These are phyloP conservation scores for Parnassius mnemosyne DNA, from an alignment of 2,888 invertebrate species.

Conservation along the genomic window DNA sequence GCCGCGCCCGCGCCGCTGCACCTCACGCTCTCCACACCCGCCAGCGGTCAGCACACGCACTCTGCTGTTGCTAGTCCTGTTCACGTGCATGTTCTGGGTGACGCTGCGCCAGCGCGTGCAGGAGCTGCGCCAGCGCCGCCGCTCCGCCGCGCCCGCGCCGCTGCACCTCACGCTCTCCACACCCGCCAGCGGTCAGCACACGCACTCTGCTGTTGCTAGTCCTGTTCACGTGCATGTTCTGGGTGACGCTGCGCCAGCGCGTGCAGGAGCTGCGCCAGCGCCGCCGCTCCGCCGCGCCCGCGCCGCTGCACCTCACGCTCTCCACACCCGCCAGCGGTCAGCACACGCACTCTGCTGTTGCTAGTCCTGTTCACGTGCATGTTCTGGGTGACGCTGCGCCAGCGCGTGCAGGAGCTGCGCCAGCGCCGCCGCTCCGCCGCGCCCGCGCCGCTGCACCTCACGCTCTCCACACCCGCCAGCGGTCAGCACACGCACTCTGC, in stretches of 20 bases:
- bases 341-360: neutral
- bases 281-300: constrained; percentile 83
- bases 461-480: constrained; percentile 85
- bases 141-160: constrained; percentile 85
- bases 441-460: constrained; percentile 88
- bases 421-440: constrained; percentile 82
- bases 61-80: constrained; percentile 61
- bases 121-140: constrained; percentile 85
- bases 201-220: too few relatives aligned
- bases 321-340: constrained; percentile 84
- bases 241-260: constrained; percentile 95
- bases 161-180: constrained; percentile 88
- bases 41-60: constrained; percentile 65
- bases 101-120: constrained; percentile 94
- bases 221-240: constrained; percentile 95
- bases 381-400: constrained; percentile 97
- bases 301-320: constrained; percentile 88
- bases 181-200: constrained; percentile 78
- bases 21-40: constrained; percentile 86
- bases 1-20: constrained; percentile 87
- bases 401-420: constrained; percentile 90
- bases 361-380: constrained; percentile 87
- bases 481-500: constrained; percentile 48
- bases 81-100: constrained; percentile 97
- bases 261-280: constrained; percentile 88